phyloP scores from a whole-genome alignment of 1,140 invertebrate species.

The Trachymyrmex septentrionalis region DNA sequence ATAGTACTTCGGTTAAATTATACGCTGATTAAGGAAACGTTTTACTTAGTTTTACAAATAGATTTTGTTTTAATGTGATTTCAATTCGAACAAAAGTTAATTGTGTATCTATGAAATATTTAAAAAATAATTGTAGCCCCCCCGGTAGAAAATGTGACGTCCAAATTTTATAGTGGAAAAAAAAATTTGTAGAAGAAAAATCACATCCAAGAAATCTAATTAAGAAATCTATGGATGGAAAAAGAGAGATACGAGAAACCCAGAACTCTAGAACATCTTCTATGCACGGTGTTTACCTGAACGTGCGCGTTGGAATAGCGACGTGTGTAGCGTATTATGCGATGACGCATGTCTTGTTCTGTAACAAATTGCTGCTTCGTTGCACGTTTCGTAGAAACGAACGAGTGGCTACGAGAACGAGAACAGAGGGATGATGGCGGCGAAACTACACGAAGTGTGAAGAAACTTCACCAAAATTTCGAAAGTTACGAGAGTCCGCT shows the following conservation, averaged over 20 bases:
- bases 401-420: slow-evolving; percentile 20
- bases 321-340: slow-evolving; percentile 37
- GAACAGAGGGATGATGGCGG: neutral
- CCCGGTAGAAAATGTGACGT: neutral
- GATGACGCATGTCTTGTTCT: slow-evolving; percentile 36
- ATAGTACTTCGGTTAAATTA: neutral
- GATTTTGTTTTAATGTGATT: neutral
- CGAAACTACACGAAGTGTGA: slow-evolving; percentile 26
- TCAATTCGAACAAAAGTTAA: neutral
- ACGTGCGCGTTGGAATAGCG: slow-evolving; percentile 21
- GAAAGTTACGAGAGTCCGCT: slow-evolving; percentile 76
- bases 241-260: neutral
- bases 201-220: neutral
- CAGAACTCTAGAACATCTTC: neutral
- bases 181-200: neutral
- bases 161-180: neutral
- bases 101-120: neutral
- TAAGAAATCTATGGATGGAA: neutral
- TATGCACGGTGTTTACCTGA: neutral
- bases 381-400: slow-evolving; percentile 57
- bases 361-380: slow-evolving; percentile 62
- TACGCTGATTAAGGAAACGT: neutral
- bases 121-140: neutral
- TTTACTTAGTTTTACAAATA: neutral
- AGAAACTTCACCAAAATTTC: slow-evolving; percentile 76